A percentile compares a stretch with the other conserved stretches of the same genome.
phyloP scores from a whole-genome alignment of 2,797 vertebrate species.

The Chaetophractus vellerosus region DNA sequence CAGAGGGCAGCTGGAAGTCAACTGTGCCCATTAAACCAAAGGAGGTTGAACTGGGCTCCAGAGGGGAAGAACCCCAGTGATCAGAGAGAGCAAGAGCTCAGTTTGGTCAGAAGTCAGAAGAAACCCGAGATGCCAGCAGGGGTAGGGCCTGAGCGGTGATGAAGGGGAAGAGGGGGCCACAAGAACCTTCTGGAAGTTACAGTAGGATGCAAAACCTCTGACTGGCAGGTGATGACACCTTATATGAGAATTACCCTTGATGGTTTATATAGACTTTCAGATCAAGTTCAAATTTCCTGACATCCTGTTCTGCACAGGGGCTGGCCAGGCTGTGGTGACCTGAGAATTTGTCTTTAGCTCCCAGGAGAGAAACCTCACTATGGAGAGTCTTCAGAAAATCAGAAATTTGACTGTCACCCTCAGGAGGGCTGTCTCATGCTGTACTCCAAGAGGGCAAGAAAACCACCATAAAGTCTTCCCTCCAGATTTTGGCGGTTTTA shows the following conservation, averaged over 20 bases:
- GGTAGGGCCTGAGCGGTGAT: background rate
- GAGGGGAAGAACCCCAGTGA: background rate
- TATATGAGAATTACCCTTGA: background rate
- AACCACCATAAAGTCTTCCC: background rate
- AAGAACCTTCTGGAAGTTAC: background rate
- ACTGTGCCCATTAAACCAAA: background rate
- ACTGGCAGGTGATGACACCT: background rate
- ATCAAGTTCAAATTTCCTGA: background rate
- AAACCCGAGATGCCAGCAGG: background rate
- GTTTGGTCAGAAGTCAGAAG: background rate
- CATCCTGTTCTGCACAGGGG: background rate
- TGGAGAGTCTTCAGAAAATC: background rate
- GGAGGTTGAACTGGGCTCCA: background rate
- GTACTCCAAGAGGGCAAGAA: background rate
- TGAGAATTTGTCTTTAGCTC: background rate
- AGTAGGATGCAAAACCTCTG: background rate
- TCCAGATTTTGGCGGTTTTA: background rate
- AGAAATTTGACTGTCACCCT: background rate
- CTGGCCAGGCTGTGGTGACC: background rate
- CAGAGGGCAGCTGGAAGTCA: background rate
- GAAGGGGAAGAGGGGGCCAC: background rate
- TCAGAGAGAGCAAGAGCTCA: background rate
- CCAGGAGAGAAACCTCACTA: too few relatives aligned
- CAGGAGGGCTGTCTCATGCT: background rate
- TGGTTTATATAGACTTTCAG: constrained; percentile 40